Conservation (phyloP, 2,113 vertebrate genomes). For the Sorex fumeus region DNA sequence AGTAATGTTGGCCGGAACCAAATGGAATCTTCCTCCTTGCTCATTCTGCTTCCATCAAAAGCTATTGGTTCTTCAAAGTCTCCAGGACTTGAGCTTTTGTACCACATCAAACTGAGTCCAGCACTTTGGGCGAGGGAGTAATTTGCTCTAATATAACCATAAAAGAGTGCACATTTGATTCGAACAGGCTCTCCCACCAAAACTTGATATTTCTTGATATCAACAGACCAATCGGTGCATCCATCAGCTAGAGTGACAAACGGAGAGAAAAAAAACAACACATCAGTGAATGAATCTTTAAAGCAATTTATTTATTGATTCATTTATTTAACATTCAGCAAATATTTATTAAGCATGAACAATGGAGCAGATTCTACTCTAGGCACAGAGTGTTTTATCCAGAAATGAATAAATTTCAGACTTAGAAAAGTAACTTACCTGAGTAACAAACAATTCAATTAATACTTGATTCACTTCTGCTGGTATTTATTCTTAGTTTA, state of each 20-base stretch:
- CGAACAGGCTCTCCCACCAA: conserved; percentile 98
- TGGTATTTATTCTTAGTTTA: conserved; percentile 47
- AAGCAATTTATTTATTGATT: conserved; percentile 14
- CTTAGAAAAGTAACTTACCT: conserved; percentile 20
- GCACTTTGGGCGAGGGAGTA: conserved; percentile 97
- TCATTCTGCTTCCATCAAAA: conserved; percentile 97
- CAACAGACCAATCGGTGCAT: conserved; percentile 99
- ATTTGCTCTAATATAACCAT: conserved; percentile 99
- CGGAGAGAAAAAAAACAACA: not conserved
- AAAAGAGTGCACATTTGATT: conserved; percentile 99
- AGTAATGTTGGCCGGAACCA: conserved; percentile 98
- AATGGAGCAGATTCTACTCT: not conserved
- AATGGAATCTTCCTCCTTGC: conserved; percentile 99
- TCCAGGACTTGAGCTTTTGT: conserved; percentile 97
- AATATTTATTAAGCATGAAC: not conserved
- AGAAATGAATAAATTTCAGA: not conserved
- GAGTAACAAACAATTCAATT: conserved; percentile 24
- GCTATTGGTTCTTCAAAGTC: conserved; percentile 99
- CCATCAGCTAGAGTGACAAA: conserved; percentile 93
- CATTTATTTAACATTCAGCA: conserved; percentile 4
- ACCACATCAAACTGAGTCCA: conserved; percentile 99
- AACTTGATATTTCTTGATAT: conserved; percentile 99
- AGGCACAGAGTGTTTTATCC: not conserved
- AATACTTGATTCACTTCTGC: conserved; percentile 23
- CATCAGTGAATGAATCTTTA: conserved; percentile 39